Evolutionary conservation across 1,140 invertebrate genomes (phyloP), one percentile per base, ranked within the genome.

Genomic region (Acromyrmex charruanus): DNA sequence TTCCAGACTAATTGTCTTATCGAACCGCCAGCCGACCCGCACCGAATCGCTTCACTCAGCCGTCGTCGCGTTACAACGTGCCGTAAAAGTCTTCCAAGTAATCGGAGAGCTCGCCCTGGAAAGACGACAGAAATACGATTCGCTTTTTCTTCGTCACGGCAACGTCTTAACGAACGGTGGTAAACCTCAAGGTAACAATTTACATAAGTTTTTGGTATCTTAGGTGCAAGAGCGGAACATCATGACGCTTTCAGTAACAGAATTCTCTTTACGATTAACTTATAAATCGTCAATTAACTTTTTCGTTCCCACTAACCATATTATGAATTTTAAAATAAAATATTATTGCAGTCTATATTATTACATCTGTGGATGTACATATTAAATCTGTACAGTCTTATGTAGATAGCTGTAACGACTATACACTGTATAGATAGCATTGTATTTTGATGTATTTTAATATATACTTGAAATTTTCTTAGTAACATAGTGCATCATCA

Each of bases 1-100:
- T 92, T 91, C 88, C 74, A 90, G 87, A 86, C 89, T 93, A 92
- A 92, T 92, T 87, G 88, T 89, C 90, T 88, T 88, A 91, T 92
- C 89, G 91, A 88, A 85, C 89, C 9, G 9, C n/a, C 65, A 35
- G 39, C 28, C 44, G 77, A 58, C 39, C 68, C 25, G 59, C 44
- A 49, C 81, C 66, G 88, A 82, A 90, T 90, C 69, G 49, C 71
- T 51, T 25, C 77, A 14, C 77, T 58, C 25, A 31, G 39, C 31
- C n/a, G 10, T 63, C 74, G 74, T 89, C 75, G 88, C 77, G 88
- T 81, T 89, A 77, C 77, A 77, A 71, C 12, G 10, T 39, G 49
- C 88, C 85, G 72, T 89, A 87, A 89, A 87, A 87, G 71, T 79
- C 39, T 12, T 55, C 35, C 68, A 2, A 7, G 44, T 44, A 81